phyloP scores from a whole-genome alignment of 2,797 vertebrate genomes.

The Etheostoma nigrum region DNA sequence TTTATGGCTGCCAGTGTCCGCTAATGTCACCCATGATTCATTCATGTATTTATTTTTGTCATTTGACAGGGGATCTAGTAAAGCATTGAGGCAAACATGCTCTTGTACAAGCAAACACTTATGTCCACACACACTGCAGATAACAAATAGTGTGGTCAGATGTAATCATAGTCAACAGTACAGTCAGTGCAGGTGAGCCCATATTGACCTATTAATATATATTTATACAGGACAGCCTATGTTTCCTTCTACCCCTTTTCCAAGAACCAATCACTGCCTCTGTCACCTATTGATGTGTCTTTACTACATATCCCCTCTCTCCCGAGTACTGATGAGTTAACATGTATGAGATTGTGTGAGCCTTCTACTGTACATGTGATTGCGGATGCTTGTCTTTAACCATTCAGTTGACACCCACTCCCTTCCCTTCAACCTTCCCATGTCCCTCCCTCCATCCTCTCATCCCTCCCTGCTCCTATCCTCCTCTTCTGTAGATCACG shows the following conservation, averaged over 20 bases:
- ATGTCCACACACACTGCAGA: neutral
- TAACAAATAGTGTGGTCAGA: neutral
- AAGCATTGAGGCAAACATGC: constrained; percentile 11
- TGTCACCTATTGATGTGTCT: constrained; percentile 38
- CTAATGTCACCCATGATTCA: constrained; percentile 30
- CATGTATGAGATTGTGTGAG: constrained; percentile 46
- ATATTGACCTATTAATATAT: constrained; percentile 3
- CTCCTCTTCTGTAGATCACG: constrained; percentile 91
- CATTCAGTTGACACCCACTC: constrained; percentile 65
- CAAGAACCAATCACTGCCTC: constrained; percentile 22
- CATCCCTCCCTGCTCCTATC: constrained; percentile 57
- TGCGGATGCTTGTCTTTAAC: constrained; percentile 75
- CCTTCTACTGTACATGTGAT: constrained; percentile 56
- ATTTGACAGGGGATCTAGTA: constrained; percentile 5
- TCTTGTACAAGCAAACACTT: neutral
- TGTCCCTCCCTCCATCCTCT: constrained; percentile 66
- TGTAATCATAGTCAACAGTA: constrained; percentile 5
- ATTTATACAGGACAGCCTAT: constrained; percentile 22
- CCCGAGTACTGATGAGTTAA: constrained; percentile 44
- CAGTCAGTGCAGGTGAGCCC: constrained; percentile 23
- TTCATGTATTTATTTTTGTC: constrained; percentile 22
- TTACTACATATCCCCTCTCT: constrained; percentile 19
- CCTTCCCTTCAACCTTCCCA: constrained; percentile 59
- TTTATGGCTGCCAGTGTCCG: constrained; percentile 21
- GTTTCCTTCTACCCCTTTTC: constrained; percentile 27